Percentiles rank a stretch among this genome's conserved stretches.
These are phyloP conservation scores for Clinocottus analis DNA, from an alignment of 2,113 vertebrate species.

Conservation along the genomic window DNA sequence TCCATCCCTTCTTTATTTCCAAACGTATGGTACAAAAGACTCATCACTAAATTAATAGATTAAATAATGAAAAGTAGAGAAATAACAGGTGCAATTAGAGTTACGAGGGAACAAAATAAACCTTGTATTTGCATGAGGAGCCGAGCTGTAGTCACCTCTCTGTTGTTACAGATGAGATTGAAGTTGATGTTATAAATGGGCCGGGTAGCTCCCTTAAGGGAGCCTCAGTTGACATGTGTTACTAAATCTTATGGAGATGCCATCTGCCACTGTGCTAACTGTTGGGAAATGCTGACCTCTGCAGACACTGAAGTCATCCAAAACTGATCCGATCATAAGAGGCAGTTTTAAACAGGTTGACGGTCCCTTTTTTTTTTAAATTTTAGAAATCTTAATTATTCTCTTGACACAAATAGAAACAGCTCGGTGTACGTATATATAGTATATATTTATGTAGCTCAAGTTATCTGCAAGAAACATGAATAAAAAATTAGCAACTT, in stretches of 20 bases:
- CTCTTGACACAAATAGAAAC: neutral
- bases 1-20: neutral
- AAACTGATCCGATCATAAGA: conserved; percentile 69
- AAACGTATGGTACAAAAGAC: conserved; percentile 19
- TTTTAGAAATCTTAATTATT: conserved; percentile 9
- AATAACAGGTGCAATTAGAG: conserved; percentile 37
- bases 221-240: conserved; percentile 82
- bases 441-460: neutral
- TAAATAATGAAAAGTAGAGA: conserved; percentile 24
- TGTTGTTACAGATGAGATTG: conserved; percentile 73
- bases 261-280: conserved; percentile 82
- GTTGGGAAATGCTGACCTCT: conserved; percentile 79
- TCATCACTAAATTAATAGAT: conserved; percentile 12
- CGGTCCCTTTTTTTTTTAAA: neutral
- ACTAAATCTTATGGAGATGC: conserved; percentile 84
- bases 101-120: neutral
- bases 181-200: conserved; percentile 84
- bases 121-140: conserved; percentile 60
- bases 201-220: conserved; percentile 77
- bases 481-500: conserved; percentile 15
- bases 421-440: neutral
- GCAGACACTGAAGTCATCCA: conserved; percentile 77
- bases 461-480: conserved; percentile 25
- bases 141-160: conserved; percentile 65
- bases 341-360: conserved; percentile 19